Base-by-base conservation (phyloP, 2,888 invertebrate genomes). In the Cephus rjabovi region DNA sequence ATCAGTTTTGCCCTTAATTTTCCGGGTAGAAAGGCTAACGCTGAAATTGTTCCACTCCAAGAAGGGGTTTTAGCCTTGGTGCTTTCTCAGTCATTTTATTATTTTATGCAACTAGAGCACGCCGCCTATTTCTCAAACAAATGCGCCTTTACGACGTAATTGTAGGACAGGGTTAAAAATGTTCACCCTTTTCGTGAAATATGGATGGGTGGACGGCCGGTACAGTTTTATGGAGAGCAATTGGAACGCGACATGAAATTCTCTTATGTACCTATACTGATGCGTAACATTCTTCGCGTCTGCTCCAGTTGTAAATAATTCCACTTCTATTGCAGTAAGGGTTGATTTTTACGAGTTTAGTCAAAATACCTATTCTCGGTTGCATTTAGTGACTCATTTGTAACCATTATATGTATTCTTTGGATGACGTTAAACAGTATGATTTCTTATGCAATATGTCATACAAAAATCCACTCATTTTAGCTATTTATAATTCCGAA, bases 261-360 rank as follows among this genome's bases (percentile, higher is more conserved):
- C 82, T 79, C 78, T 56, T 56, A 56, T 56, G 80, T 83, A 80
- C 37, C 78, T 11, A 33, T 71, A 34, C 71, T 31, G 71, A 71
- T 34, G 71, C 71, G 34, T 34, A 71, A 71, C 71, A 76, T 68
- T 75, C 71, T 76, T 75, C 71, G 74, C 31, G 71, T 68, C 37
- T 88, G 89, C 89, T 90, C 89, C 81, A 90, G 90, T 91, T 90
- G 89, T 89, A 89, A 90, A 90, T 90, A 90, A 89, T 84, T 82
- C 78, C 84, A 23, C 23, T 56, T 56, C 23, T 56, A 23, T 81
- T 78, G 69, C 34, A 75, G 80, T 79, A 86, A 87, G 88, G 87
- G 88, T 88, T 88, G 87, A 82, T 86, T 86, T 86, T 87, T 76
- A 76, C 74, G 37, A 73, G 73, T 76, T 73, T 35, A 34, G 76